Percentiles rank a stretch among this genome's conserved stretches.
phyloP scores from a whole-genome alignment of 2,113 vertebrate genomes.

The Oncorhynchus keta region DNA sequence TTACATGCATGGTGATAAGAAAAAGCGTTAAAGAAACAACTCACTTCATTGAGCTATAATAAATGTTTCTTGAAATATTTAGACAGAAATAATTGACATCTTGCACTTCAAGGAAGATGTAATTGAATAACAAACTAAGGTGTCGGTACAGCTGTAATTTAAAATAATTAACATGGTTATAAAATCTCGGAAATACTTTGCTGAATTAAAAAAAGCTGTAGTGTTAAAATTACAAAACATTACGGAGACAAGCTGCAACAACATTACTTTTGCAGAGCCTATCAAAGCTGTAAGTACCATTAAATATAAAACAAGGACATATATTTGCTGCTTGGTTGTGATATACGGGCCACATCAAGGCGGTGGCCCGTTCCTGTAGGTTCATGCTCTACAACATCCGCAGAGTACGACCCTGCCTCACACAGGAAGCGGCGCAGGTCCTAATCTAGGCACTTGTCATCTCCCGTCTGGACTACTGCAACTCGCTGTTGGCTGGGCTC shows the following conservation, averaged over 20 bases:
- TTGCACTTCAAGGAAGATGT: slow-evolving; percentile 31
- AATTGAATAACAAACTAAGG: slow-evolving; percentile 37
- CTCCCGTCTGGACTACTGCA: no score
- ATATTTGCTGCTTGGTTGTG: slow-evolving; percentile 29
- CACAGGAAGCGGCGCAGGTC: no score
- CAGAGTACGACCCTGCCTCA: no score
- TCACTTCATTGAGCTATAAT: background rate
- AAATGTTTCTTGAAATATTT: slow-evolving; percentile 13
- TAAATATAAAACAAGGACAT: slow-evolving; percentile 5
- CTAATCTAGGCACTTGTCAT: no score
- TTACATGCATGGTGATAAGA: slow-evolving; percentile 48
- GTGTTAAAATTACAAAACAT: slow-evolving; percentile 72
- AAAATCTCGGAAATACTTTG: slow-evolving; percentile 73
- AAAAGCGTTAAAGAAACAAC: slow-evolving; percentile 11
- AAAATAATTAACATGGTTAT: slow-evolving; percentile 51
- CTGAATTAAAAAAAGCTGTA: slow-evolving; percentile 75
- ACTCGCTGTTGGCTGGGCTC: no score
- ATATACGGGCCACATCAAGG: no score
- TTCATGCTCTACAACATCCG: no score
- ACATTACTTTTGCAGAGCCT: slow-evolving; percentile 30
- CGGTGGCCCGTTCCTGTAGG: no score
- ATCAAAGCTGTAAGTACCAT: slow-evolving; percentile 32
- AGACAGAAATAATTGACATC: slow-evolving; percentile 21
- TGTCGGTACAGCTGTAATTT: slow-evolving; percentile 13
- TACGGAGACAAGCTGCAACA: slow-evolving; percentile 41